Evolutionary conservation across 92 coral and sea anemone genomes (phyloP).

Genomic region (Micromussa lordhowensis): DNA sequence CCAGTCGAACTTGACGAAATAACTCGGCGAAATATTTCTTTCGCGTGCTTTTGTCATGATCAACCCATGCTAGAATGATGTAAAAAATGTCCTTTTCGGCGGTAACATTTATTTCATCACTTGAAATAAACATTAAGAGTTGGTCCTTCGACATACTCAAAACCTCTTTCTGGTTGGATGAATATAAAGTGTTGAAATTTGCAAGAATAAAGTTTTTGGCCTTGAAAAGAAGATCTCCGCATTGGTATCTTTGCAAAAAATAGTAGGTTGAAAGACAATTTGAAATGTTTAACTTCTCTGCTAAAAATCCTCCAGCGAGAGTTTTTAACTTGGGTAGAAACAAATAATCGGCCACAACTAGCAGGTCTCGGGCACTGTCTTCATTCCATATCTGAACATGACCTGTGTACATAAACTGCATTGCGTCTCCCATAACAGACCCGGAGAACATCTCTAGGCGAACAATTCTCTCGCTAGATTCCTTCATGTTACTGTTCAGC

Average conservation of each 20-base stretch:
- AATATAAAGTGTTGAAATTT: not conserved
- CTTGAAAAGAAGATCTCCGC: too few species aligned
- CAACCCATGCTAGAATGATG: not conserved
- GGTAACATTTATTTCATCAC: not conserved
- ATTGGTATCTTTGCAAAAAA: too few species aligned
- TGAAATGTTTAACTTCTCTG: too few species aligned
- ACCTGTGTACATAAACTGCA: constrained; percentile 18
- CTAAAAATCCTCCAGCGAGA: not conserved
- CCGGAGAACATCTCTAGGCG: constrained; percentile 1
- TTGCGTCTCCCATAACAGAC: not conserved
- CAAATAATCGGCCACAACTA: not conserved
- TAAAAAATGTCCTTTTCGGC: not conserved
- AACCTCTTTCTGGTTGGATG: not conserved
- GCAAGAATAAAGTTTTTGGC: too few species aligned
- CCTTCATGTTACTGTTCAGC: constrained; percentile 16
- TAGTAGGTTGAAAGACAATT: too few species aligned
- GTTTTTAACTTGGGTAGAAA: not conserved
- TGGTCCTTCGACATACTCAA: not conserved
- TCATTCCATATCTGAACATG: not conserved
- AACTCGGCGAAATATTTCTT: not conserved
- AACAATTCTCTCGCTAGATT: not conserved
- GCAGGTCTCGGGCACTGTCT: not conserved
- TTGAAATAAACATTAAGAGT: not conserved
- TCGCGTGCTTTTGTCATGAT: not conserved
- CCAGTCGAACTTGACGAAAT: not conserved